Evolutionary conservation across 2,888 invertebrate genomes (phyloP).

Genomic region (Panorpa germanica): DNA sequence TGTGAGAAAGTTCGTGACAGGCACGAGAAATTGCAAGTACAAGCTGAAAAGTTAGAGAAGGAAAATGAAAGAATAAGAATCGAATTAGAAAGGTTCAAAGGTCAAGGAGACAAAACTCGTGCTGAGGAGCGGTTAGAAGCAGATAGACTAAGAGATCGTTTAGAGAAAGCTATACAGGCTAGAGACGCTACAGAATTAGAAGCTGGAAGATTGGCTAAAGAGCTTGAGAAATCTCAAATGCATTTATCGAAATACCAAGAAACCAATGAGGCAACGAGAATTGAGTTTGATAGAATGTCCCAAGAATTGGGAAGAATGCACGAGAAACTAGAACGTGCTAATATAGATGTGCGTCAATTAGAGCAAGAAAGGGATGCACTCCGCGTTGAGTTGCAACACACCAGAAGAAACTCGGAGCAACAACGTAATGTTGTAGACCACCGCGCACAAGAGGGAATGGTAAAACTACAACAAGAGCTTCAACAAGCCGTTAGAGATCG

Average conservation of each 20-base stretch:
- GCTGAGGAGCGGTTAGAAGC: constrained; percentile 58
- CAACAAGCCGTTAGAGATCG: constrained; percentile 50
- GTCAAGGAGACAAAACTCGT: constrained; percentile 42
- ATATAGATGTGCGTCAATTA: constrained; percentile 44
- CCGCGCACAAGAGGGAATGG: constrained; percentile 50
- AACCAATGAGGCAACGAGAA: constrained; percentile 61
- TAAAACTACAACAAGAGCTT: constrained; percentile 52
- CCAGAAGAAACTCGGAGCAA: constrained; percentile 40
- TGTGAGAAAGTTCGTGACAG: constrained; percentile 75
- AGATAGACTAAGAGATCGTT: constrained; percentile 66
- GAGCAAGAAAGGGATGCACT: constrained; percentile 58
- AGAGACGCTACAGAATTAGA: constrained; percentile 73
- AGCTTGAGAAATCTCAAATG: constrained; percentile 70
- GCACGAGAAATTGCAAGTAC: constrained; percentile 57
- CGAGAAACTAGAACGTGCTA: constrained; percentile 57
- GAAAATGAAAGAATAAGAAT: too few relatives aligned
- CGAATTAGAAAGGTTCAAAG: constrained; percentile 23
- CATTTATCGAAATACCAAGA: constrained; percentile 70
- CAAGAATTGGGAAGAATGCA: constrained; percentile 65
- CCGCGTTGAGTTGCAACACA: constrained; percentile 46
- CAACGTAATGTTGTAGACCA: constrained; percentile 45
- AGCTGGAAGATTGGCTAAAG: constrained; percentile 65
- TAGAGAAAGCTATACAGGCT: constrained; percentile 67
- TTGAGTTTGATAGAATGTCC: constrained; percentile 71
- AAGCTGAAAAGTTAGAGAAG: constrained; percentile 39